These are phyloP conservation scores for Megalops cyprinoides DNA, from an alignment of 2,797 vertebrate genomes.

Conservation along the genomic window DNA sequence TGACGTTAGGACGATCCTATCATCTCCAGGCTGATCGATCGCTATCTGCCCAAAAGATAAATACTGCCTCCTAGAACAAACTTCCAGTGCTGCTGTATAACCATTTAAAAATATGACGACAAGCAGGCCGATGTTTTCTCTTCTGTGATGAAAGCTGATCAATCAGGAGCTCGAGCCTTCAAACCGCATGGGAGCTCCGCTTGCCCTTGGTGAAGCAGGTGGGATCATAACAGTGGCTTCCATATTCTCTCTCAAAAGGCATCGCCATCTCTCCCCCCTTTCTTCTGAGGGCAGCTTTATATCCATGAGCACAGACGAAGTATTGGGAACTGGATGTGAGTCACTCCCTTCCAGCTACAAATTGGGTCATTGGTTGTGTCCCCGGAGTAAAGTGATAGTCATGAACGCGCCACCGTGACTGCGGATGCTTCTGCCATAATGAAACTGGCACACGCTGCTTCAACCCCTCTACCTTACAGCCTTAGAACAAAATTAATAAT, in stretches of 20 bases:
- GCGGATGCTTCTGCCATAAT: background rate
- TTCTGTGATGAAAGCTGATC: slow-evolving; percentile 31
- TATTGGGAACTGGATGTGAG: slow-evolving; percentile 27
- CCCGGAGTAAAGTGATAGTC: slow-evolving; percentile 12
- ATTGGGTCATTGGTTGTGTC: slow-evolving; percentile 22
- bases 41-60: slow-evolving; percentile 21
- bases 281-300: slow-evolving; percentile 3
- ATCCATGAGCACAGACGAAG: slow-evolving; percentile 19
- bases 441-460: background rate
- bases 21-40: slow-evolving; percentile 30
- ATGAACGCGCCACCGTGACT: background rate
- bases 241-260: slow-evolving; percentile 5
- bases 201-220: slow-evolving; percentile 3
- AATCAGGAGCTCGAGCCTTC: slow-evolving; percentile 19
- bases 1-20: background rate
- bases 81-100: slow-evolving; percentile 23
- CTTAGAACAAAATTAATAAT: slow-evolving; percentile 16
- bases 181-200: slow-evolving; percentile 10
- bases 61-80: slow-evolving; percentile 23
- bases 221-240: slow-evolving; percentile 14
- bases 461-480: background rate
- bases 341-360: slow-evolving; percentile 22
- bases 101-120: slow-evolving; percentile 19
- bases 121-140: background rate
- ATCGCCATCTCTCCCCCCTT: background rate